Conservation (phyloP, 2,888 invertebrate genomes). For the Ophioninae sp. region DNA sequence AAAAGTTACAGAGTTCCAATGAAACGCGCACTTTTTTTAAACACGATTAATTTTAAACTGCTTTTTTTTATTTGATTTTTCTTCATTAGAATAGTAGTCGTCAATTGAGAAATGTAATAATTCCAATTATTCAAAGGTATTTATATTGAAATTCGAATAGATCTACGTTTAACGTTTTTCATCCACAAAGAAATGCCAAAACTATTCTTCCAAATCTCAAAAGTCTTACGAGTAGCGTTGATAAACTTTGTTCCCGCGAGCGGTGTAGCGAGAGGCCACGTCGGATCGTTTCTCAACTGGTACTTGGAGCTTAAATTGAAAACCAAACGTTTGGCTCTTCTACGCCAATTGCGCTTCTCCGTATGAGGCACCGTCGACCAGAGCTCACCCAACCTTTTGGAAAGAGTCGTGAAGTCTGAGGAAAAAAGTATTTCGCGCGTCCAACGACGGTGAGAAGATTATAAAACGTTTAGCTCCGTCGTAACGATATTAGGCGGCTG, state of each 20-base stretch:
- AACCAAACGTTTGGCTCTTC: constrained; percentile 88
- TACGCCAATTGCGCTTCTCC: constrained; percentile 89
- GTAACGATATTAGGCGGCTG: not conserved
- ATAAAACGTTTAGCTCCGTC: not conserved
- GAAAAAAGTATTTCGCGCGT: not conserved
- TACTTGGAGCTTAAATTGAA: constrained; percentile 79
- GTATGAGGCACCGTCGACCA: constrained; percentile 90
- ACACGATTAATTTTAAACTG: too few relatives aligned
- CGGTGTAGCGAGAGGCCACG: constrained; percentile 77
- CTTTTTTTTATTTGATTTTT: too few relatives aligned
- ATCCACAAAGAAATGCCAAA: too few relatives aligned
- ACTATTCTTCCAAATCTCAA: not conserved
- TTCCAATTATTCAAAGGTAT: too few relatives aligned
- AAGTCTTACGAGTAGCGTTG: constrained; percentile 78
- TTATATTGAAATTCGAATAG: too few relatives aligned
- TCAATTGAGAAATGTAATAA: too few relatives aligned
- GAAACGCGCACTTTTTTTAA: too few relatives aligned
- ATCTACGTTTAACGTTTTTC: too few relatives aligned
- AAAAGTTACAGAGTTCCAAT: too few relatives aligned
- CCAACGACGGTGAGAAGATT: not conserved
- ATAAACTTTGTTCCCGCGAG: constrained; percentile 80
- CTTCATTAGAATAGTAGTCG: too few relatives aligned
- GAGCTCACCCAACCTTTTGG: constrained; percentile 92
- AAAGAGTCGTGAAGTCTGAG: constrained; percentile 90
- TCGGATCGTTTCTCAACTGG: constrained; percentile 73